Evolutionary conservation across 1,140 invertebrate genomes (phyloP).

Genomic region (Muscidifurax raptorellus): DNA sequence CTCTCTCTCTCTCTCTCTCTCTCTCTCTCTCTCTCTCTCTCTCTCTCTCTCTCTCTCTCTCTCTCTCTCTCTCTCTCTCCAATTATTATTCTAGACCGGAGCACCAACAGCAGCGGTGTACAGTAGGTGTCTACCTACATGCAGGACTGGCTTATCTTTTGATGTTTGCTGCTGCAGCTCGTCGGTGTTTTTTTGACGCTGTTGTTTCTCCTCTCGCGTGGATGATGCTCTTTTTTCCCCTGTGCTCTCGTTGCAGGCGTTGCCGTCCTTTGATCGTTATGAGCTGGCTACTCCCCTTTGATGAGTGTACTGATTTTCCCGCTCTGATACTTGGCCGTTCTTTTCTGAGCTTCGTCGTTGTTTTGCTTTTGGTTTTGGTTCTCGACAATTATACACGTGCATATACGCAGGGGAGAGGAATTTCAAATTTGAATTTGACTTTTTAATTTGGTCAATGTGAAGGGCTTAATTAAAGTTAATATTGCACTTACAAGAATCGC

Average conservation of each 20-base stretch:
- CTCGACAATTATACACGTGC: constrained; percentile 42
- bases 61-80: too few relatives aligned
- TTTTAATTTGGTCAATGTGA: too few relatives aligned
- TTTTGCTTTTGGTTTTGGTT: background rate
- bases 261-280: constrained; percentile 50
- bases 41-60: too few relatives aligned
- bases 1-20: too few relatives aligned
- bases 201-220: constrained; percentile 37
- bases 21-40: too few relatives aligned
- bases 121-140: background rate
- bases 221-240: background rate
- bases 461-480: constrained; percentile 21
- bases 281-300: constrained; percentile 48
- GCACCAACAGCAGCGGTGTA: background rate
- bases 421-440: constrained; percentile 6
- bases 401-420: background rate
- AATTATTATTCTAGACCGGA: constrained; percentile 38
- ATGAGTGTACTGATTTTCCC: constrained; percentile 51
- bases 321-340: constrained; percentile 31
- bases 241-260: constrained; percentile 35
- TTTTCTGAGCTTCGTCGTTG: background rate
- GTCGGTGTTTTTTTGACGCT: constrained; percentile 18
- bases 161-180: background rate
- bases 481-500: constrained; percentile 6
- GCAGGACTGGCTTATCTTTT: constrained; percentile 33